phyloP scores from a whole-genome alignment of 1,140 invertebrate genomes.

The Probaryconus sp. region DNA sequence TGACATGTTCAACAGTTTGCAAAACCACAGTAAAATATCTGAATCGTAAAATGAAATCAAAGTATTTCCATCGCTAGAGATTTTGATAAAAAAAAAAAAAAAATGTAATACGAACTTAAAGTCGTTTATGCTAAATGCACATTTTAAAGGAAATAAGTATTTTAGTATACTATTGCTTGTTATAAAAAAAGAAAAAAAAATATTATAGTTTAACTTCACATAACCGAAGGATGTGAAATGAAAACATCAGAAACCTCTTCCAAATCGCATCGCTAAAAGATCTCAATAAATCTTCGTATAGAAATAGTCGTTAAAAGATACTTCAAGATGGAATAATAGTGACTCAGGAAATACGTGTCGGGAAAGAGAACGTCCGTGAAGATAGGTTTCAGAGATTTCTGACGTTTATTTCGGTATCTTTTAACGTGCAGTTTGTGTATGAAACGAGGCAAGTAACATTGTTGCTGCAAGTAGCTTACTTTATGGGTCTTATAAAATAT shows the following conservation, averaged over 20 bases:
- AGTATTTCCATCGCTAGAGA: too few relatives aligned
- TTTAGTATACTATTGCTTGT: too few relatives aligned
- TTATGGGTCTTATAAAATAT: slow-evolving; percentile 55
- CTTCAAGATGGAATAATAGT: slow-evolving; percentile 44
- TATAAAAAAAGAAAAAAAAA: too few relatives aligned
- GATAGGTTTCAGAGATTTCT: slow-evolving; percentile 45
- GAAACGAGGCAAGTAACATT: slow-evolving; percentile 20
- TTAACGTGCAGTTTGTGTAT: slow-evolving; percentile 23
- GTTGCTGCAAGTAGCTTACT: slow-evolving; percentile 34
- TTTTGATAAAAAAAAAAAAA: too few relatives aligned
- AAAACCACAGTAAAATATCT: too few relatives aligned
- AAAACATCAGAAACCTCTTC: slow-evolving; percentile 39
- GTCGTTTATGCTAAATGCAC: too few relatives aligned
- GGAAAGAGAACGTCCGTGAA: slow-evolving; percentile 24
- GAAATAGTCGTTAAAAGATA: slow-evolving; percentile 55
- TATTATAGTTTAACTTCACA: too few relatives aligned
- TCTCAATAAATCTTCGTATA: slow-evolving; percentile 47
- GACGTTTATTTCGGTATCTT: slow-evolving; percentile 50
- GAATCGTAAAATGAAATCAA: too few relatives aligned
- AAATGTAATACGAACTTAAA: too few relatives aligned
- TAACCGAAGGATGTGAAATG: slow-evolving; percentile 13
- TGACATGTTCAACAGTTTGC: too few relatives aligned
- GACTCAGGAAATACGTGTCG: slow-evolving; percentile 48
- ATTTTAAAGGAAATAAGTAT: too few relatives aligned
- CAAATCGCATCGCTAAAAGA: slow-evolving; percentile 23